Percentiles rank a stretch among this genome's conserved stretches.
Evolutionary conservation across 2,797 vertebrate genomes (phyloP).

Genomic region (Dendrocincla tyrannina): DNA sequence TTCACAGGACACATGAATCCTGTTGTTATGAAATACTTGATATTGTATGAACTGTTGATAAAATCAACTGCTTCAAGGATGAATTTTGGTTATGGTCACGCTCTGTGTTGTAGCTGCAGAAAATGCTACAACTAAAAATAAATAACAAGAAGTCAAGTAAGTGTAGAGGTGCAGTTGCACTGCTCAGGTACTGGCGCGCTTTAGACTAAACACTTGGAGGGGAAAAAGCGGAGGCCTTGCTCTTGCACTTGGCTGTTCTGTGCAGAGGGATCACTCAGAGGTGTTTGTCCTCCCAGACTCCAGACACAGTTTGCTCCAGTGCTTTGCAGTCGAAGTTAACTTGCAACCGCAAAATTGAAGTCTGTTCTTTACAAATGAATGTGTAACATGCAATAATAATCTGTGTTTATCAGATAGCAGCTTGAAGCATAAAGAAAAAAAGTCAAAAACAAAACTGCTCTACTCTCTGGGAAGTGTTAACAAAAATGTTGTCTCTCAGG

Average conservation of each 20-base stretch:
- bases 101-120: background rate
- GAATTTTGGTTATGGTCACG: background rate
- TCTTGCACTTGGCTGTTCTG: accelerated
- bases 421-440: background rate
- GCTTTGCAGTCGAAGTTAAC: background rate
- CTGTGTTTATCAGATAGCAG: background rate
- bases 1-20: background rate
- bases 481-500: background rate
- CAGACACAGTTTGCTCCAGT: background rate
- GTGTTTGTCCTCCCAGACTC: background rate
- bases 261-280: background rate
- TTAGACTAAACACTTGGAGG: background rate
- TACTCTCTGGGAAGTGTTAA: background rate
- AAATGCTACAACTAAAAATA: background rate
- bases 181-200: background rate
- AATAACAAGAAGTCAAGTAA: background rate
- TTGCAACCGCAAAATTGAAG: background rate
- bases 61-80: background rate
- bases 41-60: background rate
- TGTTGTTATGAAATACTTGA: background rate
- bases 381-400: background rate
- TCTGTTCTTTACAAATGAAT: background rate
- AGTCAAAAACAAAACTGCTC: background rate
- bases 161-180: background rate
- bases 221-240: background rate